Evolutionary conservation across 2,113 vertebrate species (phyloP).

Genomic region (Prionailurus viverrinus): DNA sequence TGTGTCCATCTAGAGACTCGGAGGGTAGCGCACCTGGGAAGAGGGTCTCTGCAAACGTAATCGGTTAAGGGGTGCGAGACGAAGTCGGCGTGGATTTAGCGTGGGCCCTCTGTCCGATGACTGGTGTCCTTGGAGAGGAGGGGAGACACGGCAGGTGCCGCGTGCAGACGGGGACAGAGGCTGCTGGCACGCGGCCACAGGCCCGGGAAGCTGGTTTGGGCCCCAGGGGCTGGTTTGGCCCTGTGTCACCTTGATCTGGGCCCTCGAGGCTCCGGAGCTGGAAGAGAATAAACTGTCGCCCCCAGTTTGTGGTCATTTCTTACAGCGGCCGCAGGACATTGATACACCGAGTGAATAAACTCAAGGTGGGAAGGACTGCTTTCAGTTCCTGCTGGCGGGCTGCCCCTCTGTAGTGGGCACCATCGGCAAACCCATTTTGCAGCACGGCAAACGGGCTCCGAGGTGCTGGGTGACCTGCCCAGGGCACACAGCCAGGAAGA

Average conservation of each 20-base stretch:
- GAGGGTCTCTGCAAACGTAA: neutral
- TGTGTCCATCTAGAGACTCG: fast-evolving
- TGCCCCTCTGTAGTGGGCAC: neutral
- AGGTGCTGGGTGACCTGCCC: no score
- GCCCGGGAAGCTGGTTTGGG: neutral
- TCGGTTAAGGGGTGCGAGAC: neutral
- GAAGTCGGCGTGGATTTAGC: neutral
- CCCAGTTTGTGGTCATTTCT: fast-evolving
- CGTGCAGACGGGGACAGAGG: fast-evolving
- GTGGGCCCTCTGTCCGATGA: no score
- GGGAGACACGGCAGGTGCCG: fast-evolving
- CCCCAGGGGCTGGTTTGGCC: fast-evolving
- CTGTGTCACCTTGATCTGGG: neutral
- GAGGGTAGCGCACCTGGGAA: neutral
- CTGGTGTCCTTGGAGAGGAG: neutral
- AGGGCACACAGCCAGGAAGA: neutral
- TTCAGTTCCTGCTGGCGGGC: neutral
- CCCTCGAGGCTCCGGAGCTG: neutral
- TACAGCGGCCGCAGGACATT: neutral
- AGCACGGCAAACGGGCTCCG: neutral
- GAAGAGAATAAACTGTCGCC: neutral
- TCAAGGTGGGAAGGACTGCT: neutral
- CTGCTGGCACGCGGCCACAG: fast-evolving
- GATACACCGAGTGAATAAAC: fast-evolving
- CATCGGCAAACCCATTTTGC: neutral